Base-by-base conservation (phyloP, 92 coral and sea anemone species). In the Phenganax stokvisi region DNA sequence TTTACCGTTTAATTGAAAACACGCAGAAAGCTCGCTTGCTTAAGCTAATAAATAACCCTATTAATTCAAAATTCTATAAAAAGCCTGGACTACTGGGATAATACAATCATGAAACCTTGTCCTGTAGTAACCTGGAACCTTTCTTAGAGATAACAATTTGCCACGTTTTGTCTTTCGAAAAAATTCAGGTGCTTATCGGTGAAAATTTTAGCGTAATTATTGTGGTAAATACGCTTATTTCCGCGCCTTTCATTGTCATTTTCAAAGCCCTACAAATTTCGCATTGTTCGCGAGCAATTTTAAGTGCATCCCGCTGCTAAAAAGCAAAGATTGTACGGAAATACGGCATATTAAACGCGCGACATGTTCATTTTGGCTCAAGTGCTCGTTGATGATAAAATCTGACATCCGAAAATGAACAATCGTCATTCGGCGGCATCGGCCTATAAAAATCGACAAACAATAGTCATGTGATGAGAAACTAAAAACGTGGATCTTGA, bases 381-480 rank as follows among this genome's bases (percentile, higher is more conserved):
- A 44, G 51, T 11, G 31, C 28, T 12, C 6, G 15, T 12, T 44
- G 72, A 30, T 30, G 47, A 68, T 29, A 30, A 37, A 68, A 17
- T 44, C 53, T 68, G 20, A 68, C 16, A 68, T 28, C 30, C 73
- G 54, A 66, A 29, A 68, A 30, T 52, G 47, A 68, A 68, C 73
- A 68, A 68, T 68, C 12, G 13, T 52, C 53, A 68, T 68, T 53
- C 73, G 13, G 73, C 73, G 29, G 12, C 29, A 53, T 68, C 53
- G 53, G 73, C 73, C 73, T 30, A 68, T 68, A 68, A 68, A 37
- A 68, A 68, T 44, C 54, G 31, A 68, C 73, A 68, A 68, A 68
- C 73, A 68, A 68, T 68, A 16, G 37, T 68, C 73, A 68, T 68
- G 73, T 68, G 73, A 68, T 10, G 73, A n/a, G 15, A 11, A 6